Conservation (phyloP, 2,113 vertebrate genomes). For the Hystrix brachyura region DNA sequence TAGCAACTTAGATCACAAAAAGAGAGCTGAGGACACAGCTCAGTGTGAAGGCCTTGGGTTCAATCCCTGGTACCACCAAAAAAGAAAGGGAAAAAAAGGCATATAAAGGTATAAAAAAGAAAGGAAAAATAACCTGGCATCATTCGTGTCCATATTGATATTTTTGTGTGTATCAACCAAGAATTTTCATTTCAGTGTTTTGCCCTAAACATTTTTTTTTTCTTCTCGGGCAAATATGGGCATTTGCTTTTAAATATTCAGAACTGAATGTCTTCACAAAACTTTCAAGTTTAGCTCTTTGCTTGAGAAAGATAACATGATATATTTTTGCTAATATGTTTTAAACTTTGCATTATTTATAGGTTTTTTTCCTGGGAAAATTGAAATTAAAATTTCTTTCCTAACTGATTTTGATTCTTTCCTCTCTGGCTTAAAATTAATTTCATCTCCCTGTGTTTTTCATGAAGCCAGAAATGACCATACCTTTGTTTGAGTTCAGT, state of each 20-base stretch:
- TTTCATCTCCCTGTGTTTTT: conserved; percentile 77
- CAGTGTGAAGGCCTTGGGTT: background rate
- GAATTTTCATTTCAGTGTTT: conserved; percentile 53
- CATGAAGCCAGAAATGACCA: conserved; percentile 80
- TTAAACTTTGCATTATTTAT: conserved; percentile 79
- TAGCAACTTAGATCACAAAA: background rate
- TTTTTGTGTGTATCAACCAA: background rate
- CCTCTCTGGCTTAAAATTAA: conserved; percentile 68
- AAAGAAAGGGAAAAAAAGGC: background rate
- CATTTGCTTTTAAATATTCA: conserved; percentile 70
- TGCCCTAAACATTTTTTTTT: background rate
- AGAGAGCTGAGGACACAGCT: background rate
- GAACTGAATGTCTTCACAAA: conserved; percentile 1
- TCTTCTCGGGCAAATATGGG: background rate
- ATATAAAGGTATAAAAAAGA: background rate
- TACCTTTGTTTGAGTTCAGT: conserved; percentile 35
- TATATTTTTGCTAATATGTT: conserved; percentile 70
- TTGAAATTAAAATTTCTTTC: conserved; percentile 82
- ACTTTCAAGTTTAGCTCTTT: conserved; percentile 49
- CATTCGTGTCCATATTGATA: background rate
- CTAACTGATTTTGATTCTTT: conserved; percentile 72
- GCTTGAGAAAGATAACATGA: conserved; percentile 45
- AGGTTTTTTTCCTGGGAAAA: conserved; percentile 68
- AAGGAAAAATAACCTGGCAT: background rate
- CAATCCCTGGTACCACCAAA: background rate